Conservation (phyloP, 1,140 invertebrate genomes). For the Homarus americanus region DNA sequence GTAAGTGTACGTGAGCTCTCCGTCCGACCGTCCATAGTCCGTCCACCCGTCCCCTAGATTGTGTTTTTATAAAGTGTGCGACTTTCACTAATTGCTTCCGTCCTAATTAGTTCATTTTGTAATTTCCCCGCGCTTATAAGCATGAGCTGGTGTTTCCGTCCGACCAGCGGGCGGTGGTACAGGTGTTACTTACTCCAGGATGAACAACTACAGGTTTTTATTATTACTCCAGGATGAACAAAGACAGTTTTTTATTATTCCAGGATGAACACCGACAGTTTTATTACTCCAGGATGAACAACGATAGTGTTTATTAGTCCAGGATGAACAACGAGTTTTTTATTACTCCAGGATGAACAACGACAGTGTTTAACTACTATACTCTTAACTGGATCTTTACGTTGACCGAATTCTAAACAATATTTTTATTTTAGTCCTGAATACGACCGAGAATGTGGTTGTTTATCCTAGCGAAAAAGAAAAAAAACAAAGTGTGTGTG, state of each 20-base stretch:
- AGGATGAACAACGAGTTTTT: too few relatives aligned
- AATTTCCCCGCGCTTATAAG: constrained; percentile 42
- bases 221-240: not conserved
- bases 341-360: too few relatives aligned
- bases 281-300: constrained; percentile 15
- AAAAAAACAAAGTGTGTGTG: too few relatives aligned
- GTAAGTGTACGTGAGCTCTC: not conserved
- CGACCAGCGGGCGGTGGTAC: not conserved
- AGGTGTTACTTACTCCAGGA: not conserved
- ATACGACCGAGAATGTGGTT: too few relatives aligned
- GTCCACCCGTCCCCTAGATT: not conserved
- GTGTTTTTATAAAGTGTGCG: constrained; percentile 50
- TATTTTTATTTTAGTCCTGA: too few relatives aligned
- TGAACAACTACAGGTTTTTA: not conserved
- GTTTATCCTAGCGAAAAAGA: too few relatives aligned
- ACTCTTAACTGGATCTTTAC: too few relatives aligned
- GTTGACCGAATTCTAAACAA: not conserved
- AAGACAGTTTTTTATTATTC: not conserved
- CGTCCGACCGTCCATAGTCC: not conserved
- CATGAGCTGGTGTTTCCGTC: constrained; percentile 29
- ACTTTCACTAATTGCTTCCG: constrained; percentile 68
- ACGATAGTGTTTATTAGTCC: too few relatives aligned
- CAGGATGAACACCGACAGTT: not conserved
- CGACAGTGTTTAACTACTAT: too few relatives aligned
- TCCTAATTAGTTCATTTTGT: constrained; percentile 43